Percentiles rank a stretch among this genome's conserved stretches.
phyloP scores from a whole-genome alignment of 2,797 vertebrate genomes.

The Craterocephalus amniculus region DNA sequence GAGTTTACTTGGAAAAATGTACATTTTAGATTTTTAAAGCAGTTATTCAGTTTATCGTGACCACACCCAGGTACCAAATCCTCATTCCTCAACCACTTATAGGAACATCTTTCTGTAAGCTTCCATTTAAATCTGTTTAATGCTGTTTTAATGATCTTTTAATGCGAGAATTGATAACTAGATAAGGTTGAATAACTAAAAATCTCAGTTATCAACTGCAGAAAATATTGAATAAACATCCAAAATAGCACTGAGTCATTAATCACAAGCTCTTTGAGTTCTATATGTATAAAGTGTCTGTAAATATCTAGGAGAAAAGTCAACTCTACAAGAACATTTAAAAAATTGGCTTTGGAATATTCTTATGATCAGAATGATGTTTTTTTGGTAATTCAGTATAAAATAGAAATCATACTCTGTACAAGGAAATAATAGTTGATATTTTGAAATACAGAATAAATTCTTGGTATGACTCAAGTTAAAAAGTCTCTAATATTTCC shows the following conservation, averaged over 20 bases:
- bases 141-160: not conserved
- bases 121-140: not conserved
- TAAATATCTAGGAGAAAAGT: not conserved
- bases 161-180: not conserved
- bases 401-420: not conserved
- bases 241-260: not conserved
- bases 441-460: too few species aligned
- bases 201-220: not conserved
- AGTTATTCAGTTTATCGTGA: not conserved
- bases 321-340: not conserved
- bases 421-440: not conserved
- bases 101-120: not conserved
- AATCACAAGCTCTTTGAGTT: not conserved
- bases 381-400: not conserved
- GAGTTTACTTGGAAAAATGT: conserved; percentile 19
- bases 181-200: not conserved
- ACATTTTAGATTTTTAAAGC: not conserved
- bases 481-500: not conserved
- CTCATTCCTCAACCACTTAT: not conserved
- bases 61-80: not conserved
- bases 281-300: not conserved
- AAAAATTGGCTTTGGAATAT: not conserved
- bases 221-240: not conserved
- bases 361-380: not conserved
- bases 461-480: not conserved